These are phyloP conservation scores for Podabrus alpinus DNA, from an alignment of 2,888 invertebrate species.

Conservation along the genomic window DNA sequence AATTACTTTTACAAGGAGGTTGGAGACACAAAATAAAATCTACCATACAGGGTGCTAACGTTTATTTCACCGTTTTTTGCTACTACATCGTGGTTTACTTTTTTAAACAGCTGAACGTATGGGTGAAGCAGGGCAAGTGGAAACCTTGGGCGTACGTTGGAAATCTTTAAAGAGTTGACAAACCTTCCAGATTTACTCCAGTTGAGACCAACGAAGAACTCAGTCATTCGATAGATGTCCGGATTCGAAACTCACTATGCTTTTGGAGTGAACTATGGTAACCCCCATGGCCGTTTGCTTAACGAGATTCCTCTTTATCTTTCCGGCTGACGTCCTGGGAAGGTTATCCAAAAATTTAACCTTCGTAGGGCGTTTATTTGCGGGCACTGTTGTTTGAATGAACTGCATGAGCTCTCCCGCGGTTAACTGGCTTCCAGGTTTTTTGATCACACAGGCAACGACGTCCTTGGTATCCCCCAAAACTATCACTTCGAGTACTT, in stretches of 20 bases:
- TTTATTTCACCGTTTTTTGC: neutral
- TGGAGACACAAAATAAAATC: too few relatives aligned
- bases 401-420: slow-evolving; percentile 37
- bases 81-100: neutral
- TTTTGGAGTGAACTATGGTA: slow-evolving; percentile 14
- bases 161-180: too few relatives aligned
- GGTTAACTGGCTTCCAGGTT: slow-evolving; percentile 33
- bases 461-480: slow-evolving; percentile 39
- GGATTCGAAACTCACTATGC: slow-evolving; percentile 12
- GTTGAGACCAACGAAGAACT: too few relatives aligned
- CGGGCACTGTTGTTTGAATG: slow-evolving; percentile 28
- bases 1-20: too few relatives aligned
- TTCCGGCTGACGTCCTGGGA: slow-evolving; percentile 44
- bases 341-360: slow-evolving; percentile 43
- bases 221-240: neutral
- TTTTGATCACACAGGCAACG: slow-evolving; percentile 41
- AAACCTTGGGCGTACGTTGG: too few relatives aligned
- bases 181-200: too few relatives aligned
- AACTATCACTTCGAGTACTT: slow-evolving; percentile 41
- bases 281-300: slow-evolving; percentile 15
- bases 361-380: slow-evolving; percentile 36
- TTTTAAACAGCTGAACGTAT: neutral
- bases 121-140: neutral
- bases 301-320: slow-evolving; percentile 40
- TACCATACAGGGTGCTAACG: too few relatives aligned